phyloP scores from a whole-genome alignment of 2,888 invertebrate species.

The Sympetrum striolatum region DNA sequence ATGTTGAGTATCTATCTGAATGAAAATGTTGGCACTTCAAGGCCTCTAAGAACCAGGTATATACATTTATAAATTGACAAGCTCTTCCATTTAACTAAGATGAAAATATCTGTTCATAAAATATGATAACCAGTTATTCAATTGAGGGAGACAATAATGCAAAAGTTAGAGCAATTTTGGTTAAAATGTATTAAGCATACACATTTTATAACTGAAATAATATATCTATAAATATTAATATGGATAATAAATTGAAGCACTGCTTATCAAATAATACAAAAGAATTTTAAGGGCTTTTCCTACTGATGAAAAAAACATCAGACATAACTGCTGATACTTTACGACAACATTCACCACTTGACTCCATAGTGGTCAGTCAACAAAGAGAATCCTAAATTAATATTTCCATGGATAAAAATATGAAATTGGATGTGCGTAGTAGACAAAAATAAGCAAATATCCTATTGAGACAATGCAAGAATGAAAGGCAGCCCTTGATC shows the following conservation, averaged over 20 bases:
- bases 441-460: background rate
- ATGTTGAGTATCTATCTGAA: too few relatives aligned
- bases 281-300: background rate
- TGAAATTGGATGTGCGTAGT: background rate
- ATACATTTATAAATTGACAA: too few relatives aligned
- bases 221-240: background rate
- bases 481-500: constrained; percentile 35
- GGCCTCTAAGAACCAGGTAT: too few relatives aligned
- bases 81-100: too few relatives aligned
- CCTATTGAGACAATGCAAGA: background rate
- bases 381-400: background rate
- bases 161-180: background rate
- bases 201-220: background rate
- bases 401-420: constrained; percentile 12
- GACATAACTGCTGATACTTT: background rate
- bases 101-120: too few relatives aligned
- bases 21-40: too few relatives aligned
- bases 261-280: background rate
- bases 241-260: background rate
- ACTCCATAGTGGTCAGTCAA: background rate
- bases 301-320: background rate
- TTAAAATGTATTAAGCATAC: background rate
- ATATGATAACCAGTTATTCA: background rate
- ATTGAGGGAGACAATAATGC: background rate
- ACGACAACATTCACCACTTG: background rate